Base-by-base conservation (phyloP, 1,140 invertebrate species). In the Bactericera cockerelli region DNA sequence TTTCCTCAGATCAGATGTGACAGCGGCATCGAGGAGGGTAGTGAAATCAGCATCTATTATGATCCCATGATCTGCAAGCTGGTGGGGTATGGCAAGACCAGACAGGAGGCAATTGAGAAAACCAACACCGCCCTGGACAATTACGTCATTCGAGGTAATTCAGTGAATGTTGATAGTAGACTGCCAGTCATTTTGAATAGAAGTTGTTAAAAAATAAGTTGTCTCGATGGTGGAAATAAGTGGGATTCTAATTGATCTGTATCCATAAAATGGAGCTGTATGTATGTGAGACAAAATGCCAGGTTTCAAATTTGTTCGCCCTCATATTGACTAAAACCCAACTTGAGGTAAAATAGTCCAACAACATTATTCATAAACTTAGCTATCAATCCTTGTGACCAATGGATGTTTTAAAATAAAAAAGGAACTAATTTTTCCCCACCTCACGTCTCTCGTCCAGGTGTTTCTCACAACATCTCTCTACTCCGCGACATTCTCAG, bases 61-160 rank as follows among this genome's bases (percentile, higher is more conserved):
- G 83, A 86, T 71, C 80, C 84, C 10, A 80, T 86, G 78, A 85
- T 86, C 62, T 86, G 81, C 65, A 86, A 86, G 74, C 68, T 85
- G 55, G 78, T 83, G 2, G 77, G 78, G 19, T 80, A 80, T 69
- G 83, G 80, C 25, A 65, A 72, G 19, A 74, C 72, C 63, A 68
- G 83, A 62, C 60, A 78, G 54, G 73, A 78, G 63, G 81, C 83
- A 1, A 73, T 86, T 1, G 63, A 74, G 26, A 75, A 72, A 38
- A 82, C 81, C 71, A 68, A 75, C 19, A 70, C 76, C 60, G 82
- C 83, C 31, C 68, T 86, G 39, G 83, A 86, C 72, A 73, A 76
- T 22, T 86, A 84, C 70, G 79, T 86, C 16, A 85, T 86, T 61
- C 72, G 80, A 73, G 80, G 79, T 75, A 66, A 59, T 38, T 56